phyloP scores from a whole-genome alignment of 1,140 invertebrate genomes.

The Drosophila malerkotliana region DNA sequence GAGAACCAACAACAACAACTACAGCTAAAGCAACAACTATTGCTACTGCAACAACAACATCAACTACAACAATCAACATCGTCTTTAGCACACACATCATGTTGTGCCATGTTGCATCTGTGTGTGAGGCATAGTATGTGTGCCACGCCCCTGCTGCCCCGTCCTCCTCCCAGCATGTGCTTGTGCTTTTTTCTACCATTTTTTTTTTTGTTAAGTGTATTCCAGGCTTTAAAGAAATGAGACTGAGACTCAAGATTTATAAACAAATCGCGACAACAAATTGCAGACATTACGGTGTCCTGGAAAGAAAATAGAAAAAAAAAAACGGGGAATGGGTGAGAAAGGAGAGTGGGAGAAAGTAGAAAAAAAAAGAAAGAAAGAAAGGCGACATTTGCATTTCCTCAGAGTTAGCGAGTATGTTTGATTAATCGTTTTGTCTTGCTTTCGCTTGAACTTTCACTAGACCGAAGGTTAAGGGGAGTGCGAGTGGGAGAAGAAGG shows the following conservation, averaged over 20 bases:
- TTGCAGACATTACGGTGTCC: constrained; percentile 33
- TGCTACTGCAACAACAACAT: constrained; percentile 43
- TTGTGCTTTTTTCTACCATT: not conserved
- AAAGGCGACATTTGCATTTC: constrained; percentile 41
- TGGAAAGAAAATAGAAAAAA: not conserved
- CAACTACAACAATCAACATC: constrained; percentile 47
- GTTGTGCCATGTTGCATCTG: constrained; percentile 81
- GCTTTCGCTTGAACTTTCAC: constrained; percentile 38
- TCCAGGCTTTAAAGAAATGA: constrained; percentile 12
- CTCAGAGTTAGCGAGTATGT: constrained; percentile 34
- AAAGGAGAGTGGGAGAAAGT: no score
- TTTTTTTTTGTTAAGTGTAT: constrained; percentile 6
- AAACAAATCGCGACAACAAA: constrained; percentile 41
- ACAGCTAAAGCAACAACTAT: constrained; percentile 39
- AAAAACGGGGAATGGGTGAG: not conserved
- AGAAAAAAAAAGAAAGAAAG: not conserved
- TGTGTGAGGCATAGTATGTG: constrained; percentile 83
- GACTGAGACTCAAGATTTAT: constrained; percentile 19
- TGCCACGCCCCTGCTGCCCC: constrained; percentile 5
- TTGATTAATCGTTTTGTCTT: constrained; percentile 60
- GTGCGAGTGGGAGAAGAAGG: not conserved
- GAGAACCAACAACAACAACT: constrained; percentile 28
- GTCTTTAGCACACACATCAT: constrained; percentile 56
- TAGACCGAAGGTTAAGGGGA: not conserved
- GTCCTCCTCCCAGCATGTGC: not conserved